Conservation (phyloP, 2,113 vertebrate species). For the Uria lomvia region DNA sequence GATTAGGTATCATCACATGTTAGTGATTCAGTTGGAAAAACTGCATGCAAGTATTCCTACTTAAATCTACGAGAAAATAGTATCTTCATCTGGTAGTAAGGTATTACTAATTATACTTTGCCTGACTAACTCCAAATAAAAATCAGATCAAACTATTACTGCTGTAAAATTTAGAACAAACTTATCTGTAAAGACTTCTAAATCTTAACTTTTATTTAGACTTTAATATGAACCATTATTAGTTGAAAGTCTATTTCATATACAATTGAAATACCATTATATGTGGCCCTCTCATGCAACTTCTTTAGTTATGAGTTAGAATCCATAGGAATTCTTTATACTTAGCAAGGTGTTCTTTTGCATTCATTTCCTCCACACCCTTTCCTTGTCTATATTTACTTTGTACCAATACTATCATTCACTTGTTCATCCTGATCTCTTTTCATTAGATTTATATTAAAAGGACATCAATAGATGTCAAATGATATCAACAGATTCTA, state of each 20-base stretch:
- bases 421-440: background rate
- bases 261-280: background rate
- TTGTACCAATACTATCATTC: background rate
- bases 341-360: background rate
- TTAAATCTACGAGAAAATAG: background rate
- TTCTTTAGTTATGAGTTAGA: background rate
- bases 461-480: background rate
- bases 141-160: background rate
- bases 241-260: background rate
- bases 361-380: background rate
- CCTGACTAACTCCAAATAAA: background rate
- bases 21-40: background rate
- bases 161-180: background rate
- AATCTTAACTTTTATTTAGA: background rate
- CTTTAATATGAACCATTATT: background rate
- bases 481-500: background rate
- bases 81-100: background rate
- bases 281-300: background rate
- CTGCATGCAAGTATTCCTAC: background rate
- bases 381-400: background rate
- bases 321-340: background rate
- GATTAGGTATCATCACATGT: background rate
- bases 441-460: background rate
- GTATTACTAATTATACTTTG: background rate
- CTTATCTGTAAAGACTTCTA: background rate